Conservation (phyloP, 2,888 invertebrate species). For the Cylloceria caligata region DNA sequence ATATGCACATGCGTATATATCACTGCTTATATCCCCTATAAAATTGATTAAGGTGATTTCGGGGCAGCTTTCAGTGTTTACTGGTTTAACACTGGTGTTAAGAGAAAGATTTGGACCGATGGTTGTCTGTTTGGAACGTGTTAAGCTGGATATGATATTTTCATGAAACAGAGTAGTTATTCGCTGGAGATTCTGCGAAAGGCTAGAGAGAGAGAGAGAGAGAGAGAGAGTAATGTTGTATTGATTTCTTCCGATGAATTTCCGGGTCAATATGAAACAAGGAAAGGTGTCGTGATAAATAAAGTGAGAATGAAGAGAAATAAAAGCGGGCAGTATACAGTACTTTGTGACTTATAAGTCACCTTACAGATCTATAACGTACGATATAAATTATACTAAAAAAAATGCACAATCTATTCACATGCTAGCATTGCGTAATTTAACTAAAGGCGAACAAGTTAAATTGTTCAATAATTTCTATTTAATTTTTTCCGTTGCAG, state of each 20-base stretch:
- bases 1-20: constrained; percentile 41
- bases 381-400: constrained; percentile 38
- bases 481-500: too few species aligned
- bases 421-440: constrained; percentile 50
- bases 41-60: constrained; percentile 43
- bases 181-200: constrained; percentile 59
- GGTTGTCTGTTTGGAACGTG: constrained; percentile 17
- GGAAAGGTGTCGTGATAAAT: constrained; percentile 22
- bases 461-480: constrained; percentile 43
- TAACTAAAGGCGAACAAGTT: constrained; percentile 63
- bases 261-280: constrained; percentile 6
- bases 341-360: constrained; percentile 49
- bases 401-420: constrained; percentile 33
- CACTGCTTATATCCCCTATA: constrained; percentile 40
- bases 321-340: constrained; percentile 23
- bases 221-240: neutral
- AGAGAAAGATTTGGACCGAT: constrained; percentile 15
- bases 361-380: constrained; percentile 25
- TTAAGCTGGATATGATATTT: neutral
- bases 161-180: constrained; percentile 31
- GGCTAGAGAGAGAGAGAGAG: constrained; percentile 8
- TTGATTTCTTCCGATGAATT: constrained; percentile 29
- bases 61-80: constrained; percentile 50
- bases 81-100: constrained; percentile 55
- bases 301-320: constrained; percentile 14